A percentile compares a stretch with the other conserved stretches of the same genome.
These are phyloP conservation scores for Cydia amplana DNA, from an alignment of 1,140 invertebrate genomes.

Conservation along the genomic window DNA sequence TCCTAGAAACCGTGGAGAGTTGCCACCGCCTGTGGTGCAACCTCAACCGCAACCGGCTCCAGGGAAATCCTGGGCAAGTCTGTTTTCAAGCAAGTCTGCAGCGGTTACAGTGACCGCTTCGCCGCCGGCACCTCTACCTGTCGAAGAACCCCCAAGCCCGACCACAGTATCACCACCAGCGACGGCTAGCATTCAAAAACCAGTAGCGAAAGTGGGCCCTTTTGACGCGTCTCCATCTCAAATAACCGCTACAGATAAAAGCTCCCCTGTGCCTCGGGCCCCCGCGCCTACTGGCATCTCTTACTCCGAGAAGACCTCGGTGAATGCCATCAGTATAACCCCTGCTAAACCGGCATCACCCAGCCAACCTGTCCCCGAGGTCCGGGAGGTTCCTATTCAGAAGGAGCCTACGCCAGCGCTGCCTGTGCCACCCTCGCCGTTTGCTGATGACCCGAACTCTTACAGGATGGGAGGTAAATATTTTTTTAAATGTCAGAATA, in stretches of 20 bases:
- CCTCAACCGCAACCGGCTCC: conserved; percentile 65
- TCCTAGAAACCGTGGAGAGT: conserved; percentile 66
- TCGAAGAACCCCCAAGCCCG: conserved; percentile 62
- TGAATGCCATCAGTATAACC: conserved; percentile 64
- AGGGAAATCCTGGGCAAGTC: conserved; percentile 75
- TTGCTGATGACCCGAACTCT: conserved; percentile 81
- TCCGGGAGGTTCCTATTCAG: conserved; percentile 60
- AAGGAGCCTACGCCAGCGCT: conserved; percentile 54
- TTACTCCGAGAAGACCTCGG: conserved; percentile 75
- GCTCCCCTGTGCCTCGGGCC: conserved; percentile 43
- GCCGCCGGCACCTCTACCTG: conserved; percentile 35
- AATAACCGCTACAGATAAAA: conserved; percentile 55
- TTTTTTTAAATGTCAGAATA: not conserved
- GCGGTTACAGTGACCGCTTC: conserved; percentile 44
- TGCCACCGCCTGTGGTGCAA: conserved; percentile 53
- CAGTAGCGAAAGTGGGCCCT: conserved; percentile 81
- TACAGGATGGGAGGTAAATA: conserved; percentile 84
- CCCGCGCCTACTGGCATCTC: conserved; percentile 54
- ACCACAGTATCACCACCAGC: conserved; percentile 54
- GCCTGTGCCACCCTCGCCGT: conserved; percentile 69
- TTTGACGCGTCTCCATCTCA: conserved; percentile 77
- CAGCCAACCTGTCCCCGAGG: conserved; percentile 51
- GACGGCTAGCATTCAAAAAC: conserved; percentile 72
- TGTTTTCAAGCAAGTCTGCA: conserved; percentile 68
- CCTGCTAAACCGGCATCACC: conserved; percentile 58